Evolutionary conservation across 2,113 vertebrate genomes (phyloP).

Genomic region (Phrynosoma blainvillii): DNA sequence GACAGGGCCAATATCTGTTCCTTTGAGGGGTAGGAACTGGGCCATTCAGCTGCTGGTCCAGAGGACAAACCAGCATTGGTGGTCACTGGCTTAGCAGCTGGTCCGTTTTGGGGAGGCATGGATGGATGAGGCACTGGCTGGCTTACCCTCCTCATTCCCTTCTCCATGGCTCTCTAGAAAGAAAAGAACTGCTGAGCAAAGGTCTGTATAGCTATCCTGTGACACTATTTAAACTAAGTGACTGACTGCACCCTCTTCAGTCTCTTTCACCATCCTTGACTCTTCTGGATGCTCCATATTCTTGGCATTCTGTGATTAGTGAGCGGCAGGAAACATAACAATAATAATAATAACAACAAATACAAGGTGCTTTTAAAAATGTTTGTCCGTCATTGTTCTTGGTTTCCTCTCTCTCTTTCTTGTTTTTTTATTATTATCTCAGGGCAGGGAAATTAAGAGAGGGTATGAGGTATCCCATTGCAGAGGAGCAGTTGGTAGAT

Average conservation of each 20-base stretch:
- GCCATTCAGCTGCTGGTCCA: too few relatives aligned
- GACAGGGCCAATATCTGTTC: not conserved
- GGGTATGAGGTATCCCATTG: not conserved
- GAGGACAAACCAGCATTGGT: not conserved
- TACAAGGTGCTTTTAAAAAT: constrained; percentile 2
- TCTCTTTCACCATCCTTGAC: not conserved
- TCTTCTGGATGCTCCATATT: too few relatives aligned
- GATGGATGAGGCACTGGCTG: not conserved
- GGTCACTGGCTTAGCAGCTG: not conserved
- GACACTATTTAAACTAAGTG: not conserved
- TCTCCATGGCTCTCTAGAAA: not conserved
- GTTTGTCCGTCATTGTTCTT: not conserved
- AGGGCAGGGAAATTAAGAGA: not conserved
- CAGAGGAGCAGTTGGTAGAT: not conserved
- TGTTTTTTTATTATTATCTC: not conserved
- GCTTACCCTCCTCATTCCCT: not conserved
- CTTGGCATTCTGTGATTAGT: not conserved
- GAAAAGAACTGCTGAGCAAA: not conserved
- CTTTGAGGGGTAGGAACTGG: not conserved
- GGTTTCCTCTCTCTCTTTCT: not conserved
- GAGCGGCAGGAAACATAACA: not conserved
- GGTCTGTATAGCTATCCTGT: not conserved
- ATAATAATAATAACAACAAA: not conserved
- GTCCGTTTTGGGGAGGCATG: too few relatives aligned
- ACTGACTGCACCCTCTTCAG: not conserved